A percentile compares a stretch with the other conserved stretches of the same genome.
Conservation (phyloP, 2,113 vertebrate species). For the Leptobrachium ailaonicum region DNA sequence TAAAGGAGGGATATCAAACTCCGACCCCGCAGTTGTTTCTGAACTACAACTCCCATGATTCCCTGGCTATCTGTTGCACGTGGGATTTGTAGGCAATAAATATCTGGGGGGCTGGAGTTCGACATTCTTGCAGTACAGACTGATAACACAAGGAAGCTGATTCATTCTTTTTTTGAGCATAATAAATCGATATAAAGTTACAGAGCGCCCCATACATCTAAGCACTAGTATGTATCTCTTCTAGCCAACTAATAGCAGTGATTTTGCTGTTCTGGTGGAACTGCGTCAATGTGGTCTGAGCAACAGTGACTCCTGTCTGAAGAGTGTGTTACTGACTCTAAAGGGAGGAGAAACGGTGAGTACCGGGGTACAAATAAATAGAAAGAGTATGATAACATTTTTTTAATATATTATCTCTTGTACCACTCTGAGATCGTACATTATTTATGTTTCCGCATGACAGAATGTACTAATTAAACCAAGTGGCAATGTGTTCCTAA, state of each 20-base stretch:
- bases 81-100: too few species aligned
- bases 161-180: neutral
- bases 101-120: too few species aligned
- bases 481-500: slow-evolving; percentile 70
- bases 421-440: too few species aligned
- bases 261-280: slow-evolving; percentile 75
- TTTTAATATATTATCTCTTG: too few species aligned
- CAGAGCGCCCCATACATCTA: neutral
- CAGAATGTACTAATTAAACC: slow-evolving; percentile 70
- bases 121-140: too few species aligned
- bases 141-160: neutral
- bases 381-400: too few species aligned
- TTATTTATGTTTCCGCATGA: slow-evolving; percentile 12
- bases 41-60: too few species aligned
- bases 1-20: too few species aligned
- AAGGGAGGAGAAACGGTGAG: slow-evolving; percentile 66
- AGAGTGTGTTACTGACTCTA: slow-evolving; percentile 67
- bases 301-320: slow-evolving; percentile 76
- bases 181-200: neutral
- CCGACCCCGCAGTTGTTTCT: too few species aligned
- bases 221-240: neutral
- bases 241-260: slow-evolving; percentile 63
- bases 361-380: neutral
- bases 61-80: too few species aligned
- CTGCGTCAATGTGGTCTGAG: slow-evolving; percentile 75